Evolutionary conservation across 2,888 invertebrate genomes (phyloP), one percentile per base, ranked within the genome.

Genomic region (Tanaodytes sp.): DNA sequence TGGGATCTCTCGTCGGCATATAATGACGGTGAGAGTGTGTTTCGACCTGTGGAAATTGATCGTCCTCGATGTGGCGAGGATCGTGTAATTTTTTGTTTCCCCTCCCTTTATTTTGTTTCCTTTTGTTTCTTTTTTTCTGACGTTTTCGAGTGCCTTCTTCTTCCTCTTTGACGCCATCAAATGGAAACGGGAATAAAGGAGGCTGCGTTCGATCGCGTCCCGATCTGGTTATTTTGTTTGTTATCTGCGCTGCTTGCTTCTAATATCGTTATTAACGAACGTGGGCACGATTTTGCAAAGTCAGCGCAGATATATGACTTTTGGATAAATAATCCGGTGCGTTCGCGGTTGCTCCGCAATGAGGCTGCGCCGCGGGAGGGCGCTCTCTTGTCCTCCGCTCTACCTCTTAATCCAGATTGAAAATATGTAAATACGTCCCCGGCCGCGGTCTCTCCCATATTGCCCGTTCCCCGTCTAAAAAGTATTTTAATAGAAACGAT

Each of bases 361-460:
- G 61, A 65, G 65, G 54, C 43, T 70, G 65, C 64, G 45, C 70
- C 40, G 58, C 70, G 46, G 66, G 55, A 69, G 55, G 45, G 40
- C 49, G 51, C 70, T 77, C 70, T 77, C 71, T 76, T 75, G 75
- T 71, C 73, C 67, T 67, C 65, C 74, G 68, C 76, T 77, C 77
- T 80, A 82, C 81, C 82, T 83, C 81, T 84, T 83, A 84, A 84
- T 84, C 84, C 84, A 83, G 84, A 84, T 84, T 82, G 84, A 82
- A 84, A 84, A 84, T 84, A 84, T 84, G 84, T 83, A 84, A 84
- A 84, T 84, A 84, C 80, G 83, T 83, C 82, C 64, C n/a, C 80
- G 78, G 76, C 80, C 79, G 78, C 77, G 74, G 74, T n/a, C 76
- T 78, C 75, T 75, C 64, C 69, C 72, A 64, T 73, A 73, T 81